Base-by-base conservation (phyloP, 2,113 vertebrate genomes). In the Romanogobio albipinnatus region DNA sequence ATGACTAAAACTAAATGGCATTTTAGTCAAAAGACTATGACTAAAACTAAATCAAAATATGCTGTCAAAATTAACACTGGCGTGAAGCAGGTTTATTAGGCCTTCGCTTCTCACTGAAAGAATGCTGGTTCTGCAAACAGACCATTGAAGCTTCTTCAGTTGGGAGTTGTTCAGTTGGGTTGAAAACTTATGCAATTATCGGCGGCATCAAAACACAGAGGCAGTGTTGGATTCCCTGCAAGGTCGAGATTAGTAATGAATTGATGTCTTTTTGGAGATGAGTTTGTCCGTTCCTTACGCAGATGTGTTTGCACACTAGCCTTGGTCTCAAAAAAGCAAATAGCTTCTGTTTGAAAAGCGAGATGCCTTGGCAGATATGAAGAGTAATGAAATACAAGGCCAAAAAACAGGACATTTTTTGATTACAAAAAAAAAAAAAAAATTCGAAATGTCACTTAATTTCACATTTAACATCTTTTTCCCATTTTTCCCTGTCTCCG, bases 221-320 rank as follows among this genome's bases (percentile, higher is more conserved):
- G 14, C 36, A 13, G 19, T 4, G 9, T 24, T 0, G 6, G 7
- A 64, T 66, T 68, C 8, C 15, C 61, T 68, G 17, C 24, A 43
- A 68, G 78, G 62, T 81, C 17, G 24, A 33, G 43, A 33, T 14
- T 51, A 3, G 66, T 53, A 82, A 70, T 70, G 47, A 81, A 70
- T 81, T 81, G 61, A 68, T 51, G 61, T 66, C 62, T 68, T 68
- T 19, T 45, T 80, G 43, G 24, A 81, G 29, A 70, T 81, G 43
- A 49, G 78, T 66, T 81, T 81, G 58, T 49, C 39, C 59, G 9
- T 14, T 51, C 47, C 15, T 1, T 15, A 11, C 15, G 4, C 59
- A 53, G 61, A 70, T 36, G 24, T 66, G 79, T 70, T 53, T 81
- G 59, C 62, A 81, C 79, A 53, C 47, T 36, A 81, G 43, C 62